Conservation (phyloP, 2,797 vertebrate genomes). For the Poecilia wingei region DNA sequence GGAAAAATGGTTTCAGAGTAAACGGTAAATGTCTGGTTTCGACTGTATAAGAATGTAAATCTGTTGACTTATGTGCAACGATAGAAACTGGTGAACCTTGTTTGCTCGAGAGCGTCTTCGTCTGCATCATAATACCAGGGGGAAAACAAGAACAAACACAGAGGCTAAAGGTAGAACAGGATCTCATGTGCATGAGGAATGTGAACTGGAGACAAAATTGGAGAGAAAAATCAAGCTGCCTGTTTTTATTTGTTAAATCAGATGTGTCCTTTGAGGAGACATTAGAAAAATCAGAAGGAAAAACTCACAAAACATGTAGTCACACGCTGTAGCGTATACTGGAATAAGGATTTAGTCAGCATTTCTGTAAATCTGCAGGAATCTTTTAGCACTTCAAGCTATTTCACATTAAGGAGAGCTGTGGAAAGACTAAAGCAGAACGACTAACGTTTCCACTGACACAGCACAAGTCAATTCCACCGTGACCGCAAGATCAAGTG, state of each 20-base stretch:
- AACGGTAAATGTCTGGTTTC: background rate
- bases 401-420: conserved; percentile 10
- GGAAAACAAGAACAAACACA: conserved; percentile 23
- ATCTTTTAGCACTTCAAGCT: conserved; percentile 10
- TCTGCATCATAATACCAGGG: conserved; percentile 25
- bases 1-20: background rate
- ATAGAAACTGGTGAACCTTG: background rate
- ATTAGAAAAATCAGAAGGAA: background rate
- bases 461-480: conserved; percentile 14
- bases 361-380: conserved; percentile 1
- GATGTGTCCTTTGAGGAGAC: background rate
- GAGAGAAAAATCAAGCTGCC: background rate
- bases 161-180: conserved; percentile 17
- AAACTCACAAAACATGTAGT: background rate
- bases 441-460: conserved; percentile 21
- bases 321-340: background rate
- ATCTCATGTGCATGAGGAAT: conserved; percentile 34
- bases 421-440: background rate
- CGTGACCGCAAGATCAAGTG: conserved; percentile 10
- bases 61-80: background rate
- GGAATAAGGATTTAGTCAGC: conserved; percentile 6
- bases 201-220: conserved; percentile 4
- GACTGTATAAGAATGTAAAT: background rate
- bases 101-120: conserved; percentile 10
- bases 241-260: background rate